A percentile compares a stretch with the other conserved stretches of the same genome.
phyloP scores from a whole-genome alignment of 2,888 invertebrate species.

The Caprella mutica region DNA sequence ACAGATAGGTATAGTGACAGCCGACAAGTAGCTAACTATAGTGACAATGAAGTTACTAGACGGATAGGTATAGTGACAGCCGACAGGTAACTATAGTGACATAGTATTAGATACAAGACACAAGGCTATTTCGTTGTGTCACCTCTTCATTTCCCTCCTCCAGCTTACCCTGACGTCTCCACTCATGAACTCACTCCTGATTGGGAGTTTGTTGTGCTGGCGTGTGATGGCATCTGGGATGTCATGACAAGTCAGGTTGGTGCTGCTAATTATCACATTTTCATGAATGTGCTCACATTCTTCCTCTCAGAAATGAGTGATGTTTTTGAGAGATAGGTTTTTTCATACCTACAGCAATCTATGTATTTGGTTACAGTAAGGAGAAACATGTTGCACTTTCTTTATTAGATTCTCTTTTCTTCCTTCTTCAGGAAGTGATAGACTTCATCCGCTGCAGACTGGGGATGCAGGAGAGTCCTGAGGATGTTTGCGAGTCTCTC shows the following conservation, averaged over 20 bases:
- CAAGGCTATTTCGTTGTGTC: too few species aligned
- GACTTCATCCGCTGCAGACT: conserved; percentile 77
- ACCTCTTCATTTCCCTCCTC: conserved; percentile 16
- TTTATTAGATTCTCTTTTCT: background rate
- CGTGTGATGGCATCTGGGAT: conserved; percentile 99
- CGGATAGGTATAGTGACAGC: too few species aligned
- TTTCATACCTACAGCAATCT: too few species aligned
- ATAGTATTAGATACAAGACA: too few species aligned
- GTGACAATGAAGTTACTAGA: too few species aligned
- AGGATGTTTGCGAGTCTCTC: conserved; percentile 88
- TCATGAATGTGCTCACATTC: too few species aligned
- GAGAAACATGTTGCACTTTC: background rate
- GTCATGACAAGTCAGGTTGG: conserved; percentile 76
- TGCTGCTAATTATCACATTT: conserved; percentile 19
- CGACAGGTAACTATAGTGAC: too few species aligned
- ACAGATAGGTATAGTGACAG: too few species aligned
- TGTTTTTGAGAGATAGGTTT: too few species aligned
- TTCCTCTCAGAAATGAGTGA: too few species aligned
- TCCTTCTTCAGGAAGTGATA: conserved; percentile 58
- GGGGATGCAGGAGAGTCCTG: conserved; percentile 71
- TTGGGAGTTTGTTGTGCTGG: conserved; percentile 91
- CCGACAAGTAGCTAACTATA: too few species aligned
- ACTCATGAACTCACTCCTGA: conserved; percentile 67
- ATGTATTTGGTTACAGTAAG: too few species aligned
- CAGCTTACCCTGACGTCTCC: conserved; percentile 87